These are phyloP conservation scores for Toxonevra muliebris DNA, from an alignment of 2,888 invertebrate genomes.

Conservation along the genomic window DNA sequence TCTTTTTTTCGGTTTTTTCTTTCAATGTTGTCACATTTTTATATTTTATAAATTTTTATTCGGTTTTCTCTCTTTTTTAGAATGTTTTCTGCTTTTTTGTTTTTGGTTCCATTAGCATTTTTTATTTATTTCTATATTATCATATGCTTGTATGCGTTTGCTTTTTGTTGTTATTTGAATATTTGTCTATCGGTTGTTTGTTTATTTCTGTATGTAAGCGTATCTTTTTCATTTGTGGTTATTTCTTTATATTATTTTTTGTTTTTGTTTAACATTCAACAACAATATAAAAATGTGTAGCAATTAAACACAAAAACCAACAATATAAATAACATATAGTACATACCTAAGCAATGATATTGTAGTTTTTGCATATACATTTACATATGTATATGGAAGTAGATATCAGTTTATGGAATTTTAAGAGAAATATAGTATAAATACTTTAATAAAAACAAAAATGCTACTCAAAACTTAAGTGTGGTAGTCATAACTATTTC, in stretches of 20 bases:
- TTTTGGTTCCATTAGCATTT: constrained; percentile 6
- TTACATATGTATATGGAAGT: too few relatives aligned
- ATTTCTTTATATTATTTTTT: neutral
- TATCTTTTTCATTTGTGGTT: constrained; percentile 1
- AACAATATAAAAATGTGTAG: too few relatives aligned
- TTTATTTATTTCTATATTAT: neutral
- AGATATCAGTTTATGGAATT: too few relatives aligned
- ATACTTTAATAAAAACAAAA: too few relatives aligned
- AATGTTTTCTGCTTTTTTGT: constrained; percentile 3
- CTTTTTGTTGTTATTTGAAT: neutral
- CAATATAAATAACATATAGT: too few relatives aligned
- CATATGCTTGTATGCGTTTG: neutral
- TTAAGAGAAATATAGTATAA: too few relatives aligned
- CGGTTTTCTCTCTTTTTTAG: neutral
- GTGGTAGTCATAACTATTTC: too few relatives aligned
- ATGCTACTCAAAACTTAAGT: too few relatives aligned
- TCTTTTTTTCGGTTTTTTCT: neutral
- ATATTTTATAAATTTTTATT: neutral
- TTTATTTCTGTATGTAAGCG: neutral
- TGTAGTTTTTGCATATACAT: too few relatives aligned
- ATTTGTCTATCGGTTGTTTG: neutral
- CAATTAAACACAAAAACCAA: too few relatives aligned
- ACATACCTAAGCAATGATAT: too few relatives aligned
- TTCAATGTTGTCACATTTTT: neutral
- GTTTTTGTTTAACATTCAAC: neutral